These are phyloP conservation scores for Muricea muricata DNA, from an alignment of 92 coral and sea anemone genomes.

Conservation along the genomic window DNA sequence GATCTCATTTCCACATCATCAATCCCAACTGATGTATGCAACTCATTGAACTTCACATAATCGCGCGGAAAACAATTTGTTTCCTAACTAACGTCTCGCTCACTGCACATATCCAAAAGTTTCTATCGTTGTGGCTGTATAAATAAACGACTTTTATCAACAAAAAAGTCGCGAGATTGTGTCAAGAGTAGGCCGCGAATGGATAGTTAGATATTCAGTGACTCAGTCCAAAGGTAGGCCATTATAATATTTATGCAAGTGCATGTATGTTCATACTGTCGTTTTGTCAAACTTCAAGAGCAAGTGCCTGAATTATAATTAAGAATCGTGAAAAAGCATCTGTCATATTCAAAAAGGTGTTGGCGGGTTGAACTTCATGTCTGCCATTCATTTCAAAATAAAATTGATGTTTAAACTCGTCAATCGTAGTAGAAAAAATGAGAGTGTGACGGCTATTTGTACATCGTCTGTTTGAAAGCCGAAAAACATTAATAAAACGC, in stretches of 20 bases:
- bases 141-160: too few species aligned
- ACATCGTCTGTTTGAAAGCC: background rate
- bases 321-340: background rate
- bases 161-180: background rate
- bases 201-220: background rate
- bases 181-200: too few species aligned
- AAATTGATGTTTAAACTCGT: conserved; percentile 9
- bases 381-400: background rate
- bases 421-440: background rate
- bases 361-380: background rate
- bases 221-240: background rate
- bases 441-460: background rate
- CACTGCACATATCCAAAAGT: too few species aligned
- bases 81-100: too few species aligned
- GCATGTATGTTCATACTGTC: too few species aligned
- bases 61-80: background rate
- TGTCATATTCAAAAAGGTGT: background rate
- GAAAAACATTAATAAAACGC: background rate
- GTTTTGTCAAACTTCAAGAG: background rate
- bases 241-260: background rate
- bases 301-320: conserved; percentile 3
- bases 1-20: background rate
- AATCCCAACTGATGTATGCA: too few species aligned
- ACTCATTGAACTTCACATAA: background rate
- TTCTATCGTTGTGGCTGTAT: background rate